A percentile compares a stretch with the other conserved stretches of the same genome.
phyloP scores from a whole-genome alignment of 2,113 vertebrate genomes.

The Polypterus senegalus region DNA sequence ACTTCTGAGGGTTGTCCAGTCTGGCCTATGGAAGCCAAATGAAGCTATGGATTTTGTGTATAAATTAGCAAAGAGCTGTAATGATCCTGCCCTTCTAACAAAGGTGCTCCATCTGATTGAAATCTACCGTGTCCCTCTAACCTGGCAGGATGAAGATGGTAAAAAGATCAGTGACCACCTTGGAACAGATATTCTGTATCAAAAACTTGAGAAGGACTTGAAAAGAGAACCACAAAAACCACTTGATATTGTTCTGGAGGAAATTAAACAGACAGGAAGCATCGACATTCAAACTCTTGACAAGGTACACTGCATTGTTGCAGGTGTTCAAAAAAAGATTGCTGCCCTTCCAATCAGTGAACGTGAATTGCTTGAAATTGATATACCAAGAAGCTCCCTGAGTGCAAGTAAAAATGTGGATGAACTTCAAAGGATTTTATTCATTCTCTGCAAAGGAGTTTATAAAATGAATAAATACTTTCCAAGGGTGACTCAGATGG shows the following conservation, averaged over 20 bases:
- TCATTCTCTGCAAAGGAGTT: slow-evolving; percentile 15
- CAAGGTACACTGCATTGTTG: slow-evolving; percentile 18
- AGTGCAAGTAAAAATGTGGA: too few species aligned
- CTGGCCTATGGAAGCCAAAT: neutral
- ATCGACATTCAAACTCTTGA: slow-evolving; percentile 16
- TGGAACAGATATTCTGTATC: neutral
- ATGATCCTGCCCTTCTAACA: neutral
- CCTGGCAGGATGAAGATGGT: slow-evolving; percentile 1
- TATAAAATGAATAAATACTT: neutral
- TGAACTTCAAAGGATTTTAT: slow-evolving; percentile 9
- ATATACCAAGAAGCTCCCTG: too few species aligned
- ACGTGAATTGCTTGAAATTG: too few species aligned
- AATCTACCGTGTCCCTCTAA: slow-evolving; percentile 7
- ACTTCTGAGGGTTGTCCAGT: neutral
- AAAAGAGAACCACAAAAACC: slow-evolving; percentile 3
- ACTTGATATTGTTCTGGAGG: slow-evolving; percentile 27
- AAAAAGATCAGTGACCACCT: neutral
- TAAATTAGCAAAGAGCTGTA: neutral
- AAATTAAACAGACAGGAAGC: slow-evolving; percentile 26
- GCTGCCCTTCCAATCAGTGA: too few species aligned
- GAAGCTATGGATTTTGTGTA: neutral
- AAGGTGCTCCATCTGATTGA: slow-evolving; percentile 5
- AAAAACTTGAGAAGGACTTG: neutral
- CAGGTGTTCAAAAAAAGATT: too few species aligned
- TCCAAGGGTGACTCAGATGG: slow-evolving; percentile 35